Evolutionary conservation across 1,140 invertebrate species (phyloP).

Genomic region (Helicoverpa armigera): DNA sequence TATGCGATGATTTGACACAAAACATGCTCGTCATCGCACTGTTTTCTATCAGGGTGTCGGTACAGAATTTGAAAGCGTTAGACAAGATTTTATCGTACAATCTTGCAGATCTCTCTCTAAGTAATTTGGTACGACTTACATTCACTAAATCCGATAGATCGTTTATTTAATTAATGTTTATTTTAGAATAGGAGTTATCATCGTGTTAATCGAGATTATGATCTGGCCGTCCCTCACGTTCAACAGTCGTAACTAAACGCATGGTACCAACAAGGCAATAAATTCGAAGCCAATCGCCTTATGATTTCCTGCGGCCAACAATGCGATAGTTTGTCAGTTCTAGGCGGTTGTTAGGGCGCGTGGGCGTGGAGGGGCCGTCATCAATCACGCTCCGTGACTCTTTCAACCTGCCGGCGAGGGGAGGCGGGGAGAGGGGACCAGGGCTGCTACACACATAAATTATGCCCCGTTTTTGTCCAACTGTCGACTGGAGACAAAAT

Average conservation of each 20-base stretch:
- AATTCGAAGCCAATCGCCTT: slow-evolving; percentile 69
- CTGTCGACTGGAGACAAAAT: slow-evolving; percentile 77
- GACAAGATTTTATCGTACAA: slow-evolving; percentile 39
- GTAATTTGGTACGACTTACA: slow-evolving; percentile 13
- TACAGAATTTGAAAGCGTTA: slow-evolving; percentile 54
- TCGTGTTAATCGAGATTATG: slow-evolving; percentile 49
- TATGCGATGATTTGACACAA: slow-evolving; percentile 77
- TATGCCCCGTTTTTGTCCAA: slow-evolving; percentile 76
- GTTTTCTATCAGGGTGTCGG: slow-evolving; percentile 68
- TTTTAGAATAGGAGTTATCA: slow-evolving; percentile 34
- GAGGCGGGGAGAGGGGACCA: slow-evolving; percentile 50
- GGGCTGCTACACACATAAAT: slow-evolving; percentile 78
- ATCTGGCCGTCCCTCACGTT: slow-evolving; percentile 52
- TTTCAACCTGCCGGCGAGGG: slow-evolving; percentile 84
- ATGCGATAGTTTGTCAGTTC: slow-evolving; percentile 79
- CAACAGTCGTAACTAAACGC: slow-evolving; percentile 48
- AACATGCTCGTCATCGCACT: slow-evolving; percentile 69
- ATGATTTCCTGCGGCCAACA: slow-evolving; percentile 73
- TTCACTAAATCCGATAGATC: slow-evolving; percentile 7
- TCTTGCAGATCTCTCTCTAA: not conserved
- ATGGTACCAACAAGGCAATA: slow-evolving; percentile 64
- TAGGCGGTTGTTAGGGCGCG: slow-evolving; percentile 74
- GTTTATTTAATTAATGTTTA: slow-evolving; percentile 38
- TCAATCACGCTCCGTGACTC: slow-evolving; percentile 85
- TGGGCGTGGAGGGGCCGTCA: slow-evolving; percentile 74